These are phyloP conservation scores for Ceratotherium simum DNA, from an alignment of 2,113 vertebrate genomes.

Conservation along the genomic window DNA sequence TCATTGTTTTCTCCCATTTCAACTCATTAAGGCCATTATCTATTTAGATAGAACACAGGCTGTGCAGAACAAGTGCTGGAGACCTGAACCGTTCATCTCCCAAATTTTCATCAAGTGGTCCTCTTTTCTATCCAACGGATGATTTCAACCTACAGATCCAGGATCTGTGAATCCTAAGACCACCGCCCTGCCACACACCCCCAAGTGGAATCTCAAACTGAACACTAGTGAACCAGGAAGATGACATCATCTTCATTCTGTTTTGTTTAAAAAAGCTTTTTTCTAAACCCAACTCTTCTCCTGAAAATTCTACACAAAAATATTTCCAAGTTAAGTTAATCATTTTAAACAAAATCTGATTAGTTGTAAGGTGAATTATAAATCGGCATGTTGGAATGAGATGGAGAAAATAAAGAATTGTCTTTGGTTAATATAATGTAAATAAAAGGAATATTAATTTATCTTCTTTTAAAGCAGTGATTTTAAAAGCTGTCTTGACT, in stretches of 20 bases:
- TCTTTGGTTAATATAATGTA: background rate
- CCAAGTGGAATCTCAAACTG: accelerated
- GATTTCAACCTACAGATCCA: background rate
- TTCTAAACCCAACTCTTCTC: background rate
- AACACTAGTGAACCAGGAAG: accelerated
- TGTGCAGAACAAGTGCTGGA: background rate
- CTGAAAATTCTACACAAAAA: background rate
- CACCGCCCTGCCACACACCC: background rate
- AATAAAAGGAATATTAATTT: background rate
- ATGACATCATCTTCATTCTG: accelerated
- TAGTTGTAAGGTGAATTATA: background rate
- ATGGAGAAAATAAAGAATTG: background rate
- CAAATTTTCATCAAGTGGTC: accelerated
- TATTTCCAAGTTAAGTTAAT: background rate
- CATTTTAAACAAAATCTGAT: background rate
- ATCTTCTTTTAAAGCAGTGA: background rate
- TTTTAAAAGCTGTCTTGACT: background rate
- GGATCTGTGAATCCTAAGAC: accelerated
- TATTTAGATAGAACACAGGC: background rate
- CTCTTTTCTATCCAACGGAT: background rate
- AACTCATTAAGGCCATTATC: accelerated
- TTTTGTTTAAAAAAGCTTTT: background rate
- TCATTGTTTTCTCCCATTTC: background rate
- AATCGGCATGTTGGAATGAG: background rate
- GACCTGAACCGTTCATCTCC: accelerated